Evolutionary conservation across 2,113 vertebrate genomes (phyloP).

Genomic region (Misgurnus mizolepis): DNA sequence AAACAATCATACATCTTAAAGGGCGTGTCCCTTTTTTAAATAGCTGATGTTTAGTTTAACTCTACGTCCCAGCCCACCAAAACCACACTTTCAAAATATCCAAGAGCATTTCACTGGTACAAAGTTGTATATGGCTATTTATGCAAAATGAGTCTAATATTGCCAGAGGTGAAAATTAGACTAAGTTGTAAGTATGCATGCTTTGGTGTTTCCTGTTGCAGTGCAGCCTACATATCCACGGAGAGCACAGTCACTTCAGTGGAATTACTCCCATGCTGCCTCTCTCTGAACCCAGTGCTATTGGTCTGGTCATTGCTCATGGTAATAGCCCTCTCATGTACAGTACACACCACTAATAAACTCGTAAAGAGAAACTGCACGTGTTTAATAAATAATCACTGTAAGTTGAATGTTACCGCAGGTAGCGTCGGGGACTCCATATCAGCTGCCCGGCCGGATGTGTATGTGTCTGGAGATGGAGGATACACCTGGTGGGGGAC

Average conservation of each 20-base stretch:
- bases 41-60: too few relatives aligned
- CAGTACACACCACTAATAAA: neutral
- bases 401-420: constrained; percentile 48
- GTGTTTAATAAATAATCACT: neutral
- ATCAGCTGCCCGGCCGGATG: constrained; percentile 71
- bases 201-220: constrained; percentile 49
- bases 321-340: constrained; percentile 61
- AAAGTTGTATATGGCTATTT: too few relatives aligned
- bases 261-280: constrained; percentile 72
- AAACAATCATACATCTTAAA: neutral
- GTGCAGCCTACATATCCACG: constrained; percentile 81
- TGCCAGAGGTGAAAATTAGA: too few relatives aligned
- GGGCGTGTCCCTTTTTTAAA: too few relatives aligned
- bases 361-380: neutral
- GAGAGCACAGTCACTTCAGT: constrained; percentile 75
- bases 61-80: too few relatives aligned
- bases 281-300: constrained; percentile 71
- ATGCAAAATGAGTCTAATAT: too few relatives aligned
- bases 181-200: too few relatives aligned
- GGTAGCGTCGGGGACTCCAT: constrained; percentile 77
- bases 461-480: constrained; percentile 78
- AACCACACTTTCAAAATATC: too few relatives aligned
- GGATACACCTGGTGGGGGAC: constrained; percentile 77
- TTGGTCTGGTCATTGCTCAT: constrained; percentile 77
- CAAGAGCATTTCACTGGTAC: too few relatives aligned